phyloP scores from a whole-genome alignment of 2,888 invertebrate species.

The Erebia palarica region DNA sequence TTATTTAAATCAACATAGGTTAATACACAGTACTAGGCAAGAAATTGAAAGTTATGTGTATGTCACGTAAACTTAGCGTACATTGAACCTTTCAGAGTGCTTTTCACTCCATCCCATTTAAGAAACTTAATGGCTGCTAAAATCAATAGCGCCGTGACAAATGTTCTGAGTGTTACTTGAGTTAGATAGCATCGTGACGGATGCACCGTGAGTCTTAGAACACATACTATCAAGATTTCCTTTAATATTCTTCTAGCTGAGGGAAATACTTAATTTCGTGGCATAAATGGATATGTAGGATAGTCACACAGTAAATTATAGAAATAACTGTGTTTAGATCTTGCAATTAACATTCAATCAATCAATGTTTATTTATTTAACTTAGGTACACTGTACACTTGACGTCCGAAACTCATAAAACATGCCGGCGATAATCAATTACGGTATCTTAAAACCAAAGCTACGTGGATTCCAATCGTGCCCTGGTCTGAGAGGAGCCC shows the following conservation, averaged over 20 bases:
- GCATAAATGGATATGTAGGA: too few species aligned
- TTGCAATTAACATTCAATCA: slow-evolving; percentile 10
- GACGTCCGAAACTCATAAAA: too few species aligned
- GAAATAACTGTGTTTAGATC: background rate
- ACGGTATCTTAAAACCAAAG: too few species aligned
- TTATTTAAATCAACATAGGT: too few species aligned
- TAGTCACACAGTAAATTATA: too few species aligned
- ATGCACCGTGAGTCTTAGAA: background rate
- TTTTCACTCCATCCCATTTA: background rate
- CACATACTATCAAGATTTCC: background rate
- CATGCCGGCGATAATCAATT: too few species aligned
- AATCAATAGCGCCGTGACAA: slow-evolving; percentile 5
- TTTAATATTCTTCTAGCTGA: too few species aligned
- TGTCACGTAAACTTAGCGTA: background rate
- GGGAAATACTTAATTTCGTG: too few species aligned
- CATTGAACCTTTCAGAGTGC: background rate
- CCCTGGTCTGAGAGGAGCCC: too few species aligned
- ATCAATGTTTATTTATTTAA: too few species aligned
- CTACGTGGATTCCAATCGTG: too few species aligned
- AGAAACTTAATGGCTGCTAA: background rate
- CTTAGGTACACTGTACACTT: too few species aligned
- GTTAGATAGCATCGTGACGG: background rate
- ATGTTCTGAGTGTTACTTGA: background rate
- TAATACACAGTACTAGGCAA: background rate
- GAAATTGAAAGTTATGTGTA: background rate